Conservation (phyloP, 2,797 vertebrate species). For the Sitta carolinensis region DNA sequence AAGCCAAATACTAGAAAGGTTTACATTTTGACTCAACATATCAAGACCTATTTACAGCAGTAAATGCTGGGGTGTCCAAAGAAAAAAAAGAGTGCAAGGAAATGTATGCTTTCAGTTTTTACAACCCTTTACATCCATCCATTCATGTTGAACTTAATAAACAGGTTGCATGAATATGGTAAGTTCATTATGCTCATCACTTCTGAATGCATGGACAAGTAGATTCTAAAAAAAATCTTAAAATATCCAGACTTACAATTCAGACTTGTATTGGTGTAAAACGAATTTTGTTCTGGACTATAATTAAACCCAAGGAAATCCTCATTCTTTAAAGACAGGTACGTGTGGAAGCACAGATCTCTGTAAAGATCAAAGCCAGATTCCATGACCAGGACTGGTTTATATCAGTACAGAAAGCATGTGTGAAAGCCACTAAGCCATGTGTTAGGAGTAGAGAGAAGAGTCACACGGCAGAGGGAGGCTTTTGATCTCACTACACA, state of each 20-base stretch:
- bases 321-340: background rate
- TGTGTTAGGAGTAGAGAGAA: fast-evolving
- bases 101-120: background rate
- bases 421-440: background rate
- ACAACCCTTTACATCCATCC: background rate
- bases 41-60: background rate
- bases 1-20: background rate
- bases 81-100: background rate
- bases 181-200: background rate
- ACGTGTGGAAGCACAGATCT: background rate
- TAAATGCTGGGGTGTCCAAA: background rate
- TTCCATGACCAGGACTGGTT: background rate
- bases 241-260: background rate
- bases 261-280: background rate
- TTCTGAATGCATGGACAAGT: background rate
- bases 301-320: conserved; percentile 8
- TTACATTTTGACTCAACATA: background rate
- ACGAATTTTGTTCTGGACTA: background rate
- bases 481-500: background rate
- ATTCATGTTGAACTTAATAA: background rate
- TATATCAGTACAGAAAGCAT: background rate
- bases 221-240: background rate
- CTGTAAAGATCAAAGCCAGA: background rate
- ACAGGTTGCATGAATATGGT: background rate
- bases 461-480: background rate